Evolutionary conservation across 2,888 invertebrate genomes (phyloP).

Genomic region (Sympetrum striolatum): DNA sequence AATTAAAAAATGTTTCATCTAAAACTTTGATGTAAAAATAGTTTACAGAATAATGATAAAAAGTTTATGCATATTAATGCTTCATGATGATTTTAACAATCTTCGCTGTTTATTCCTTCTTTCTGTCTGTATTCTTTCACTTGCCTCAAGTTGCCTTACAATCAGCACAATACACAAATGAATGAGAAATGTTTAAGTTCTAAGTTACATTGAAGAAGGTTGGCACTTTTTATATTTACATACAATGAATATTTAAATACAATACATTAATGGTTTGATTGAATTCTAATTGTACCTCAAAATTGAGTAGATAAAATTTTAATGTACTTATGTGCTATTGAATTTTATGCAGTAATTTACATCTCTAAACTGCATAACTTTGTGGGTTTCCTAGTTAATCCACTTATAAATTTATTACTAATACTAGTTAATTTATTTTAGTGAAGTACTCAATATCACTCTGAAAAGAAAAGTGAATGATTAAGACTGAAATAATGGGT

Average conservation of each 20-base stretch:
- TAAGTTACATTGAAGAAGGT: neutral
- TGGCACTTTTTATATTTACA: slow-evolving; percentile 8
- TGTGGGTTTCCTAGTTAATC: neutral
- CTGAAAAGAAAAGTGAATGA: neutral
- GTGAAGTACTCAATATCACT: neutral
- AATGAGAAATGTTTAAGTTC: neutral
- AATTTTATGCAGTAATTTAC: neutral
- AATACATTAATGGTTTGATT: neutral
- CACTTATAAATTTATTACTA: neutral
- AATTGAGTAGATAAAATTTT: neutral
- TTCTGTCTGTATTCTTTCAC: too few relatives aligned
- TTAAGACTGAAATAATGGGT: neutral
- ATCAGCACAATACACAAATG: too few relatives aligned
- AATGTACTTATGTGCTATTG: neutral
- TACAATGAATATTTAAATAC: neutral
- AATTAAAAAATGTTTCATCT: too few relatives aligned
- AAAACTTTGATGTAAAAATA: too few relatives aligned
- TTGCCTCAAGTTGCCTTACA: too few relatives aligned
- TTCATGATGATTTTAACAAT: too few relatives aligned
- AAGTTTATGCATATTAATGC: too few relatives aligned
- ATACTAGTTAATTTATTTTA: neutral
- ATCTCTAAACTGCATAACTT: neutral
- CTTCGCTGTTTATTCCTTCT: too few relatives aligned
- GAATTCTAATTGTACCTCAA: neutral
- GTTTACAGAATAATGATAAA: too few relatives aligned